Percentiles rank a stretch among this genome's conserved stretches.
Conservation (phyloP, 2,113 vertebrate genomes). For the Heptranchias perlo region DNA sequence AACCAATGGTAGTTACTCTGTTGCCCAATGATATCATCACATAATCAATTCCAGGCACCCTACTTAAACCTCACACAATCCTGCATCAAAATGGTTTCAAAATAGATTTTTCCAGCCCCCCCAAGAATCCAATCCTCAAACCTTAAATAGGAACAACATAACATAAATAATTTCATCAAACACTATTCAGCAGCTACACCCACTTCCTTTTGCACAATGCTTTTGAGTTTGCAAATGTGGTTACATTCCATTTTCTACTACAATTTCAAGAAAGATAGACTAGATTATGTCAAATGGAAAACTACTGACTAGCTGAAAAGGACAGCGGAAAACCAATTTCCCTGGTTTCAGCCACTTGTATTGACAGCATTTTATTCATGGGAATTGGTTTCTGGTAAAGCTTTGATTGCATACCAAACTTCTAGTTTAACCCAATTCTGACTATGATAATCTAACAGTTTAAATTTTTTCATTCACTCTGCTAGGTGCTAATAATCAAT, state of each 20-base stretch:
- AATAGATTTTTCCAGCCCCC: background rate
- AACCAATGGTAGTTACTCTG: background rate
- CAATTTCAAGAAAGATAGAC: background rate
- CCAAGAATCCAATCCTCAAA: background rate
- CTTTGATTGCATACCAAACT: background rate
- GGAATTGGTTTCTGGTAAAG: background rate
- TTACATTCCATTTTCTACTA: background rate
- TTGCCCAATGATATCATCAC: background rate
- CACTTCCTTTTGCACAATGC: background rate
- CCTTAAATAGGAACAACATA: background rate
- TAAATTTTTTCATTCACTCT: background rate
- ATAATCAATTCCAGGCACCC: background rate
- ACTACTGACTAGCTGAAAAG: background rate
- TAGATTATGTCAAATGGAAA: background rate
- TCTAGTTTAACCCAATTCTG: background rate
- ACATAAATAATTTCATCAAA: background rate
- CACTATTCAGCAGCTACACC: background rate
- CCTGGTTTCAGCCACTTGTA: background rate
- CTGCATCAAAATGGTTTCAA: background rate
- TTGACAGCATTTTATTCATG: background rate
- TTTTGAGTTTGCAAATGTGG: constrained; percentile 3
- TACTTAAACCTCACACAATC: background rate
- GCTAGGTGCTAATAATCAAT: background rate
- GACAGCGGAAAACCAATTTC: background rate
- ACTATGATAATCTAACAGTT: background rate